phyloP scores from a whole-genome alignment of 2,888 invertebrate genomes.

The Rhagium mordax region DNA sequence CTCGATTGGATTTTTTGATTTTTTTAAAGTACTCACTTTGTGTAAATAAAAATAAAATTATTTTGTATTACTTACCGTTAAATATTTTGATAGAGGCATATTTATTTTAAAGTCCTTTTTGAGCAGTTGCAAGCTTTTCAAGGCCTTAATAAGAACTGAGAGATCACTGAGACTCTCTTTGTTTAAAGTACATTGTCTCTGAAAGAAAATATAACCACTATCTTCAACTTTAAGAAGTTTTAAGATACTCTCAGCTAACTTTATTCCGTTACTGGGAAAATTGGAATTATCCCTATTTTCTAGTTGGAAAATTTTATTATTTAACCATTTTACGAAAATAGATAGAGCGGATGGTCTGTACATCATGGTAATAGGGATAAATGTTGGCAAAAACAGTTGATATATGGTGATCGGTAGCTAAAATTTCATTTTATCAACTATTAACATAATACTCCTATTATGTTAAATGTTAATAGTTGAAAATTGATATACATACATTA shows the following conservation, averaged over 20 bases:
- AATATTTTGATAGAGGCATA: constrained; percentile 57
- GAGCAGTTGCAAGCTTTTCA: constrained; percentile 54
- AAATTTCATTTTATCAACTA: constrained; percentile 6
- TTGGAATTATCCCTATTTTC: constrained; percentile 56
- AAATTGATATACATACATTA: constrained; percentile 52
- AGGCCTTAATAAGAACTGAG: constrained; percentile 36
- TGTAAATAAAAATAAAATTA: neutral
- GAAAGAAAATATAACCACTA: constrained; percentile 44
- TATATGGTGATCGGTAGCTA: constrained; percentile 50
- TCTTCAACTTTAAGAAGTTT: constrained; percentile 47
- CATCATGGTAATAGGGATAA: constrained; percentile 59
- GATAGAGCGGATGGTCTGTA: constrained; percentile 54
- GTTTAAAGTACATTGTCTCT: constrained; percentile 44
- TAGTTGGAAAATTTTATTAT: constrained; percentile 54
- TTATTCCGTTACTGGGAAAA: constrained; percentile 65
- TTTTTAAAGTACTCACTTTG: no score
- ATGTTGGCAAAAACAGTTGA: constrained; percentile 58
- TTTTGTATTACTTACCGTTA: constrained; percentile 50
- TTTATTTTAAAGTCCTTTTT: constrained; percentile 55
- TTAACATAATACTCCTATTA: no score
- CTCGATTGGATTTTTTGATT: no score
- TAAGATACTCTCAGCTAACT: constrained; percentile 44
- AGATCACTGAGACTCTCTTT: constrained; percentile 40
- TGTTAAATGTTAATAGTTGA: neutral
- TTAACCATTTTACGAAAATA: constrained; percentile 60